phyloP scores from a whole-genome alignment of 2,113 vertebrate genomes.

The Entosphenus tridentatus region DNA sequence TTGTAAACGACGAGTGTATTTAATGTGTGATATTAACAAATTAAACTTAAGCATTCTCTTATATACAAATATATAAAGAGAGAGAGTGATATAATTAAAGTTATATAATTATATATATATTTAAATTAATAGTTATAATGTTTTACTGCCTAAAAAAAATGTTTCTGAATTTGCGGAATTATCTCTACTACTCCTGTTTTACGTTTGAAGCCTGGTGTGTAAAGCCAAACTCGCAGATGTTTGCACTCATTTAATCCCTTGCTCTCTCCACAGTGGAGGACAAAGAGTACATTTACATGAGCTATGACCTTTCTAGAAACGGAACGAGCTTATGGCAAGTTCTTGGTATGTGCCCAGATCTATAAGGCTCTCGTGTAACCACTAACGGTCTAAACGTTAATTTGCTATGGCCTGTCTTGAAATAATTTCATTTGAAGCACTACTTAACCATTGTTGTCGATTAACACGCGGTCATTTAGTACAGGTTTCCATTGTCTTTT shows the following conservation, averaged over 20 bases:
- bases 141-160: too few relatives aligned
- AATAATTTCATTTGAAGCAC: too few relatives aligned
- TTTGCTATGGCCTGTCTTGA: too few relatives aligned
- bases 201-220: neutral
- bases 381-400: too few relatives aligned
- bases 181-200: neutral
- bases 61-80: neutral
- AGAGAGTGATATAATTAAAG: neutral
- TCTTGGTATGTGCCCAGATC: neutral
- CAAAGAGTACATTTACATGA: slow-evolving; percentile 5
- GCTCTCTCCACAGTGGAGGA: slow-evolving; percentile 1
- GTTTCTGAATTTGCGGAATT: too few relatives aligned
- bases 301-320: neutral
- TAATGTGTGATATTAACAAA: too few relatives aligned
- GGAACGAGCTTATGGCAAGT: slow-evolving; percentile 2
- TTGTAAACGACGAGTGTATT: too few relatives aligned
- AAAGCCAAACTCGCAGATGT: neutral
- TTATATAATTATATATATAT: neutral
- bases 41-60: neutral
- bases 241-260: neutral
- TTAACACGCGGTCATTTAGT: too few relatives aligned
- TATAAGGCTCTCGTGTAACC: too few relatives aligned
- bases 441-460: too few relatives aligned
- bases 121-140: neutral
- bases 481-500: too few relatives aligned